phyloP scores from a whole-genome alignment of 2,797 vertebrate genomes.

The Steatocranus sp. region DNA sequence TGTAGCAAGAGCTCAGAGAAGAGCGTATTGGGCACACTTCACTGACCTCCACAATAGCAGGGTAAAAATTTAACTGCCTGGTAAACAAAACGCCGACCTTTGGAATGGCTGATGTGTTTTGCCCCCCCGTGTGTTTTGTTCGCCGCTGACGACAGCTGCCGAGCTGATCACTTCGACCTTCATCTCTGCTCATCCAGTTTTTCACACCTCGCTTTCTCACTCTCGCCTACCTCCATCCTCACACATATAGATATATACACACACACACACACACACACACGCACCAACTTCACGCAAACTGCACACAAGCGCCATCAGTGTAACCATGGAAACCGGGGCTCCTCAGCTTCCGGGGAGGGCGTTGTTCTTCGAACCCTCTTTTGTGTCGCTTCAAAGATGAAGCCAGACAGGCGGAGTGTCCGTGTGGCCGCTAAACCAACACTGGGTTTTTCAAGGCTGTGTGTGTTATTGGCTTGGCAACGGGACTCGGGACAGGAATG shows the following conservation, averaged over 20 bases:
- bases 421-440: conserved; percentile 10
- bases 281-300: not conserved
- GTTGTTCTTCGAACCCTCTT: conserved; percentile 42
- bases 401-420: conserved; percentile 18
- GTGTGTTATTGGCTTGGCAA: conserved; percentile 21
- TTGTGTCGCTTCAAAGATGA: conserved; percentile 45
- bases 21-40: not conserved
- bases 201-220: conserved; percentile 50
- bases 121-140: conserved; percentile 13
- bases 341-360: conserved; percentile 32
- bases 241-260: conserved; percentile 11
- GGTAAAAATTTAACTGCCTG: conserved; percentile 25
- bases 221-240: conserved; percentile 51
- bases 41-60: not conserved
- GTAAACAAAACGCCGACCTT: conserved; percentile 51
- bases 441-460: not conserved
- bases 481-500: conserved; percentile 55
- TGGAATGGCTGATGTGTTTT: conserved; percentile 31
- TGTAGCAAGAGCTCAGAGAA: not conserved
- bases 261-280: not conserved
- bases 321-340: conserved; percentile 51
- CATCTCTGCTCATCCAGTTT: conserved; percentile 24
- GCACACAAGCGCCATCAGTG: conserved; percentile 21
- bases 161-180: conserved; percentile 22
- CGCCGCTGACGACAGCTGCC: conserved; percentile 8